Evolutionary conservation across 64 coral and sea anemone genomes (phyloP), one percentile per base, ranked within the genome.

Genomic region (Montipora foliosa): DNA sequence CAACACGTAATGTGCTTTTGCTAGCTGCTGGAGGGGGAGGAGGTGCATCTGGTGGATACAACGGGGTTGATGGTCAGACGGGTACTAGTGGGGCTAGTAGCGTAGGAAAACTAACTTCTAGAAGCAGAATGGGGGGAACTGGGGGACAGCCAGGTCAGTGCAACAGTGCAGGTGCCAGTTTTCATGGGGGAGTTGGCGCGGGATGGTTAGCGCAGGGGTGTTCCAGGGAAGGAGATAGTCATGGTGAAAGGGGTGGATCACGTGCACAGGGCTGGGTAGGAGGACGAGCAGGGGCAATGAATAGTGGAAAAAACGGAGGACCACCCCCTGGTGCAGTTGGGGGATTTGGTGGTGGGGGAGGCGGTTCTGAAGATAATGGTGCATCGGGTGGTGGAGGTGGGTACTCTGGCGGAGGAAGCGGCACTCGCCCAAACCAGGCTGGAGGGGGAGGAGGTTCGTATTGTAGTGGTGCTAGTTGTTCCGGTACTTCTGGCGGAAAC

Each of bases 1-100:
- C 52, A 7, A 7, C 52, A 55, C 0, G 52, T 55, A 55, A 55
- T 10, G 52, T 55, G 52, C 72, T 88, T 14, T 44, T 88, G 2
- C 25, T 88, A 75, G 84, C 69, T 51, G 84, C 84, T 20, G 84
- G 84, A 52, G 84, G 84, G 10, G 84, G 84, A 52, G 84, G 84
- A 44, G 84, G 84, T 25, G 84, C 84, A 12, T 74, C 47, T 75
- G 67, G 17, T 55, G 68, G 48, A 72, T 88, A 75, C 24, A 88
- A 88, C 24, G 84, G 67, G 44, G 84, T 88, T 16, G 68, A 88
- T 74, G 50, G 72, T 66, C 80, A 83, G 55, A 3, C 58, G 25
- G 80, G 80, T 62, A 73, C 70, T 12, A 53, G 53, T 74, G 91
- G 91, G 2, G 49, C 81, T 52, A 82, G 78, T 61, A 93, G 59